Percentiles rank a stretch among this genome's conserved stretches.
These are phyloP conservation scores for Hemiprocne comata DNA, from an alignment of 2,113 vertebrate genomes.

Conservation along the genomic window DNA sequence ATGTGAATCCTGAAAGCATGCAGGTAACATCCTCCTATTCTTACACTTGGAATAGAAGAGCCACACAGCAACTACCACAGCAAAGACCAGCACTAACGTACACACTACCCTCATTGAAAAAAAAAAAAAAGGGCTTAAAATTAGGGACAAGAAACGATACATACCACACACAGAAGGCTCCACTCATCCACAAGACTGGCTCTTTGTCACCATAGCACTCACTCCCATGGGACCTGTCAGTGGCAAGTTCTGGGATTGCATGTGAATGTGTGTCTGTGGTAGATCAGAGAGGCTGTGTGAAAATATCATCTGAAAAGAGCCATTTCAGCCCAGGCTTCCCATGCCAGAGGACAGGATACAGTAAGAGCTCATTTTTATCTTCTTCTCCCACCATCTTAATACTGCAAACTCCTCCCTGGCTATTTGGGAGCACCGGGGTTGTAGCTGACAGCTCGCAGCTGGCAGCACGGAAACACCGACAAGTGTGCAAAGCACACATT, in stretches of 20 bases:
- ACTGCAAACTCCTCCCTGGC: not conserved
- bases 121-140: not conserved
- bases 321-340: not conserved
- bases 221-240: not conserved
- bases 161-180: not conserved
- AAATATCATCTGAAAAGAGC: not conserved
- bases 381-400: not conserved
- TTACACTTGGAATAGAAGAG: not conserved
- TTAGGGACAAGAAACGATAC: not conserved
- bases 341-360: not conserved
- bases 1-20: not conserved
- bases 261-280: not conserved
- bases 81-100: not conserved
- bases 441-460: not conserved
- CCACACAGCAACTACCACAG: not conserved
- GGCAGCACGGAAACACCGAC: not conserved
- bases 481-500: not conserved
- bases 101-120: rapidly evolving
- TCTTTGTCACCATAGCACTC: not conserved
- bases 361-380: not conserved
- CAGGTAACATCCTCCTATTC: not conserved
- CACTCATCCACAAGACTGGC: not conserved
- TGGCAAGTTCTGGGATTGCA: not conserved
- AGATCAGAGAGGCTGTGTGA: not conserved
- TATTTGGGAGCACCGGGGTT: not conserved